Evolutionary conservation across 2,113 vertebrate species (phyloP).

Genomic region (Salvelinus sp.): DNA sequence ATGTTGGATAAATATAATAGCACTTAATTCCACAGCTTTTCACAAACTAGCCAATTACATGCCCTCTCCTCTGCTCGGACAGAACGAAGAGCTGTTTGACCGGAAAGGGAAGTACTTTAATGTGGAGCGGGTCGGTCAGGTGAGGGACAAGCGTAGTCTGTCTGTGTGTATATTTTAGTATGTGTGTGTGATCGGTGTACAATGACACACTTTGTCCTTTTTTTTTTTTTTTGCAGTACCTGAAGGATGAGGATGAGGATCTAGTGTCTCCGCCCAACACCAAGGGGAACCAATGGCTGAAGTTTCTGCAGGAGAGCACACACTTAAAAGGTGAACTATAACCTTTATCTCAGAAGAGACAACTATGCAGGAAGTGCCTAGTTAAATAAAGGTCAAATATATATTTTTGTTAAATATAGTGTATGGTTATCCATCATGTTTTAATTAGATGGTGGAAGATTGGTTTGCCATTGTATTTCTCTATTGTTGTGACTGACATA

Average conservation of each 20-base stretch:
- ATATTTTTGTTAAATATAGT: too few species aligned
- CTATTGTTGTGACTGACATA: neutral
- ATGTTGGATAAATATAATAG: neutral
- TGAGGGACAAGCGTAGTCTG: constrained; percentile 47
- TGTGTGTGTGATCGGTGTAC: too few species aligned
- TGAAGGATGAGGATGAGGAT: constrained; percentile 88
- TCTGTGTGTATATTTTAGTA: neutral
- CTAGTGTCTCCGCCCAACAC: constrained; percentile 93
- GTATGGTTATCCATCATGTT: neutral
- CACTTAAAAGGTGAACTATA: constrained; percentile 84
- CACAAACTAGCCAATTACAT: neutral
- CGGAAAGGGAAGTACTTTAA: constrained; percentile 98
- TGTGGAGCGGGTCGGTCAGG: constrained; percentile 96
- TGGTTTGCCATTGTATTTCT: neutral
- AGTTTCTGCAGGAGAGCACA: constrained; percentile 85
- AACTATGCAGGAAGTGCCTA: too few species aligned
- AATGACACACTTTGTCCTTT: neutral
- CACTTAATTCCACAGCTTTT: neutral
- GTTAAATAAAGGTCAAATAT: too few species aligned
- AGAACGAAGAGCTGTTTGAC: constrained; percentile 96
- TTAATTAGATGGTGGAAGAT: too few species aligned
- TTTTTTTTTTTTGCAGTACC: constrained; percentile 77
- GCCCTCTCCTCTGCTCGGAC: constrained; percentile 49
- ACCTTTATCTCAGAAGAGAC: neutral
- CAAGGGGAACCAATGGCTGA: constrained; percentile 95